Base-by-base conservation (phyloP, 1,140 invertebrate genomes). In the Aphaenogaster rudis region DNA sequence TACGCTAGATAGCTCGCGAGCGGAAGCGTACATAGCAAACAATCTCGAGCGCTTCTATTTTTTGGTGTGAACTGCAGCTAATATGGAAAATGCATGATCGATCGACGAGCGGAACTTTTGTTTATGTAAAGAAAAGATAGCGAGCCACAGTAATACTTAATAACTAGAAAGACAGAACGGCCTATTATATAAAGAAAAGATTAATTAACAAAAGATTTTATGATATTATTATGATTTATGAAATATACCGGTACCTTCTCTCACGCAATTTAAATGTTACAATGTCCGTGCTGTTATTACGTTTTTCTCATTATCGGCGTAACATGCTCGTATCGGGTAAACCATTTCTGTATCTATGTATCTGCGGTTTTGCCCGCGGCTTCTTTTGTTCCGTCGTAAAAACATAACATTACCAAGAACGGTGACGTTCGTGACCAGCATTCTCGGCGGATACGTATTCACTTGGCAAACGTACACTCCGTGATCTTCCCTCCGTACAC, bases 391-490 rank as follows among this genome's bases (percentile, higher is more conserved):
- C 0, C 13, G n/a, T 48, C 33, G 59, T 66, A 52, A 84, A 87
- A 84, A 64, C 15, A 39, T 54, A 13, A 39, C 63, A 87, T 94
- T 94, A 95, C 95, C 95, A 39, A 95, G 89, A 82, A 95, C 93
- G 21, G 94, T 95, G 79, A 95, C 93, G 76, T 95, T 94, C 54
- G 94, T 95, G 67, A 93, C 91, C 45, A 95, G 90, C 93, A 96
- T 96, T 66, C 94, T 96, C 17, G 97, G 97, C 5, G 98, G 98
- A 95, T 98, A 97, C 61, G 98, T 98, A 48, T 97, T 97, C 92
- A 98, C 97, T 96, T 98, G 97, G 94, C 98, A 98, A 95, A 98
- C 97, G 93, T 98, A 98, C 1, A 97, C 95, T 17, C 97, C 98
- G 67, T 96, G 97, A 90, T 98, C 98, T 78, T 97, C 96, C 74